Conservation (phyloP, 2,888 invertebrate genomes). For the Germaria angustata region DNA sequence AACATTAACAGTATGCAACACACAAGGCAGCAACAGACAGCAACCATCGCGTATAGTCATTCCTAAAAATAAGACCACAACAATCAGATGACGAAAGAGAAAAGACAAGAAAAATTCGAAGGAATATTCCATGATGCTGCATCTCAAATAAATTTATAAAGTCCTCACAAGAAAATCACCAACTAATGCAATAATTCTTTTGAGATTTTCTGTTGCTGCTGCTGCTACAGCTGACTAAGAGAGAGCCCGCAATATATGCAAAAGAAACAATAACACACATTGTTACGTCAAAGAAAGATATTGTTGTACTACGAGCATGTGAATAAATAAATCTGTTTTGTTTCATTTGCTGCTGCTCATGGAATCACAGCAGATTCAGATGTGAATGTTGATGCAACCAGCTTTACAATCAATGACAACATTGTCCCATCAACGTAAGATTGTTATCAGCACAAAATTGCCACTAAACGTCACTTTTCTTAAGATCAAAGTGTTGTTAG, state of each 20-base stretch:
- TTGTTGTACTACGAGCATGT: slow-evolving; percentile 25
- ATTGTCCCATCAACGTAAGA: slow-evolving; percentile 77
- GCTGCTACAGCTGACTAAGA: slow-evolving; percentile 7
- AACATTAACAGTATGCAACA: slow-evolving; percentile 56
- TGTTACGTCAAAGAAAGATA: slow-evolving; percentile 29
- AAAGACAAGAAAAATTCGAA: not conserved
- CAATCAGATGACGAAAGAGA: slow-evolving; percentile 49
- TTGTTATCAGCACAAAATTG: slow-evolving; percentile 78
- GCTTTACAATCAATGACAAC: slow-evolving; percentile 77
- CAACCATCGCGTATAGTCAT: slow-evolving; percentile 11
- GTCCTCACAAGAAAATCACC: slow-evolving; percentile 62
- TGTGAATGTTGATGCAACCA: slow-evolving; percentile 66
- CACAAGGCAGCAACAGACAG: slow-evolving; percentile 28
- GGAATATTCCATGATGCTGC: slow-evolving; percentile 16
- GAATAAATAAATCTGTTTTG: slow-evolving; percentile 46
- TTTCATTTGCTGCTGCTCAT: slow-evolving; percentile 32
- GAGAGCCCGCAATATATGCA: slow-evolving; percentile 59
- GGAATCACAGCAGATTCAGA: slow-evolving; percentile 32
- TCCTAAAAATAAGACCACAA: not conserved
- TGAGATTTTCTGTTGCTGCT: not conserved
- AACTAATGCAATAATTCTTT: slow-evolving; percentile 63
- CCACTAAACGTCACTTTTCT: slow-evolving; percentile 79
- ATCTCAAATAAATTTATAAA: slow-evolving; percentile 38
- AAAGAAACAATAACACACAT: slow-evolving; percentile 51
- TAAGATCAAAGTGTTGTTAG: slow-evolving; percentile 79